Base-by-base conservation (phyloP, 2,888 invertebrate species). In the Phytoseiulus persimilis region DNA sequence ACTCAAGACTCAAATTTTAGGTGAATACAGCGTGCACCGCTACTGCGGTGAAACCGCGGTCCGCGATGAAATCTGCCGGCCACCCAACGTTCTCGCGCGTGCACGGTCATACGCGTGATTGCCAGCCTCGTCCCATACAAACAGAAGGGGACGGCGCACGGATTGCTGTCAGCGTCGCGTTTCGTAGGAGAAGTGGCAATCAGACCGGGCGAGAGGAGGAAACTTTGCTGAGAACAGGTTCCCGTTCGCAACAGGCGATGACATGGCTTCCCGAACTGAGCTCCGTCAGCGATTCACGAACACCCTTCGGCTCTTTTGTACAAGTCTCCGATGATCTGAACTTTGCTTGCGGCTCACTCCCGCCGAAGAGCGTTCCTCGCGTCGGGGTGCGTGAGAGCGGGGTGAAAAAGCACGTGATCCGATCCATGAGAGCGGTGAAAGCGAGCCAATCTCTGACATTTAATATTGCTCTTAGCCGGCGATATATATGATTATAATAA, bases 1-100 rank as follows among this genome's bases (percentile, higher is more conserved):
- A 87, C 33, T 87, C 45, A 31, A 87, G 87, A 87, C 33, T 87
- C 45, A 87, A n/a, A 87, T 33, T 87, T 87, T 32, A 31, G 31
- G 39, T 65, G 65, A 65, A 65, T 65, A 65, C 9, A 3, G 23
- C 65, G 65, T 23, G 65, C 65, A 28, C 23, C 28, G 39, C 18
- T 23, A 14, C 65, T 65, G 65, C 14, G 65, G 1, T 2, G 65
- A 2, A 14, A 23, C 65, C 18, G 65, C 65, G 2, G 65, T 65
- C 65, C 65, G 65, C 65, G 65, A 65, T 39, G 39, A 39, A 39
- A 9, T 39, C 65, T 14, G 18, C 28, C 14, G 65, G 65, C 14
- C 18, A 1, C 5, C 65, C 23, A 14, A 65, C 65, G 18, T 28
- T 14, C 23, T 65, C 65, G 65, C 28, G 65, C 5, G 18, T 65